A percentile compares a stretch with the other conserved stretches of the same genome.
Evolutionary conservation across 1,140 invertebrate genomes (phyloP).

Genomic region (Anthonomus grandis): DNA sequence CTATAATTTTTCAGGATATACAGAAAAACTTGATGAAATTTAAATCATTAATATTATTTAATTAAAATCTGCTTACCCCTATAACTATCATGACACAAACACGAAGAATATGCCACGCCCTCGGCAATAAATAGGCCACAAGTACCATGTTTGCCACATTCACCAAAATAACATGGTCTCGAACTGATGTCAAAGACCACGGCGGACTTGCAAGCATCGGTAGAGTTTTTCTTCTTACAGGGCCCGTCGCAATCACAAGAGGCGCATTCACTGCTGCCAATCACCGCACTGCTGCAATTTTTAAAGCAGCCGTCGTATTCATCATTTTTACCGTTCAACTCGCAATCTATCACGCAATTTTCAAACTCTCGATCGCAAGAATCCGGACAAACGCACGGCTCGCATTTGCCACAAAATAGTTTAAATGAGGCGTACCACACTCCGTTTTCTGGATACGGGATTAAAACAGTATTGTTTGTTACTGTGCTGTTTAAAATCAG

Average conservation of each 20-base stretch:
- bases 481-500: conserved; percentile 56
- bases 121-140: conserved; percentile 72
- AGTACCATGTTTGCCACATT: conserved; percentile 62
- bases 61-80: conserved; percentile 50
- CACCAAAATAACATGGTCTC: conserved; percentile 63
- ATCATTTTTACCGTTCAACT: conserved; percentile 24
- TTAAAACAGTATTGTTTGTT: conserved; percentile 52
- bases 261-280: conserved; percentile 40
- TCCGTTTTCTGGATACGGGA: conserved; percentile 77
- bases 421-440: conserved; percentile 69
- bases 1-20: too few species aligned
- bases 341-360: conserved; percentile 38
- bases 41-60: background rate
- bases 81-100: conserved; percentile 67
- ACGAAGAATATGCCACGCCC: conserved; percentile 72
- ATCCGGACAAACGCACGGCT: conserved; percentile 46
- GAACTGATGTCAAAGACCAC: conserved; percentile 63
- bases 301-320: conserved; percentile 41
- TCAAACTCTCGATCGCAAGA: conserved; percentile 33
- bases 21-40: too few species aligned
- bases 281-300: conserved; percentile 44
- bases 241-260: conserved; percentile 48
- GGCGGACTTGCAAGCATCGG: conserved; percentile 48
- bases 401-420: conserved; percentile 57
- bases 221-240: conserved; percentile 40